Evolutionary conservation across 2,797 vertebrate genomes (phyloP).

Genomic region (Gadopsis bispinosus): DNA sequence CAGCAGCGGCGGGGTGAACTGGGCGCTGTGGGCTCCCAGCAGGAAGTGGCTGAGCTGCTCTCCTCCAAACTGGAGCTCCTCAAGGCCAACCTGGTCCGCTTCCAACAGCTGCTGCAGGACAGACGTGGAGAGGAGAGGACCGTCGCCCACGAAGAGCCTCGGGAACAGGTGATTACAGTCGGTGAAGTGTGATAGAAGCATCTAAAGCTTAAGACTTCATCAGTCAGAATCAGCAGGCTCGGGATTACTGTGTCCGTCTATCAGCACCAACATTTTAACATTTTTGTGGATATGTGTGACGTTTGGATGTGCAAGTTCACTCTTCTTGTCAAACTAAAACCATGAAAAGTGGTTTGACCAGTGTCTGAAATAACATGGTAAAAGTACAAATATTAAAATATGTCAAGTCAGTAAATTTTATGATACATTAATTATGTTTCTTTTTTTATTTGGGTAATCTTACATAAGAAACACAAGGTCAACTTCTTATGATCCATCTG

Average conservation of each 20-base stretch:
- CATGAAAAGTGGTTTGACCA: background rate
- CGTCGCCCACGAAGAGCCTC: constrained; percentile 18
- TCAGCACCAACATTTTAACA: background rate
- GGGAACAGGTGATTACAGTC: constrained; percentile 23
- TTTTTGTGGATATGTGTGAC: background rate
- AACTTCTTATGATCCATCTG: background rate
- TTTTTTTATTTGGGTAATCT: too few relatives aligned
- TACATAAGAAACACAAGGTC: background rate
- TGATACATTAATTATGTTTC: too few relatives aligned
- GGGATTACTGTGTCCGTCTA: too few relatives aligned
- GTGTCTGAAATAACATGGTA: background rate
- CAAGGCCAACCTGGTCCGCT: constrained; percentile 88
- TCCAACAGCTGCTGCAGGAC: constrained; percentile 89
- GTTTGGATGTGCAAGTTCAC: background rate
- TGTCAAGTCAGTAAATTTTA: background rate
- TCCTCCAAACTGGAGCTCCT: constrained; percentile 89
- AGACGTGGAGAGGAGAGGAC: constrained; percentile 81
- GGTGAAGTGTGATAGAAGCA: background rate
- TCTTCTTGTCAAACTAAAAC: background rate
- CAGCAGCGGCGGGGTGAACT: constrained; percentile 41
- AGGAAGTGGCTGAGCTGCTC: constrained; percentile 84
- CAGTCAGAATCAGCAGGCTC: background rate
- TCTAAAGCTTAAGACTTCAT: background rate
- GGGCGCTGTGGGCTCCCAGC: constrained; percentile 39
- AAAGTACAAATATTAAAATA: background rate